Evolutionary conservation across 2,888 invertebrate species (phyloP).

Genomic region (Megamerina dolium): DNA sequence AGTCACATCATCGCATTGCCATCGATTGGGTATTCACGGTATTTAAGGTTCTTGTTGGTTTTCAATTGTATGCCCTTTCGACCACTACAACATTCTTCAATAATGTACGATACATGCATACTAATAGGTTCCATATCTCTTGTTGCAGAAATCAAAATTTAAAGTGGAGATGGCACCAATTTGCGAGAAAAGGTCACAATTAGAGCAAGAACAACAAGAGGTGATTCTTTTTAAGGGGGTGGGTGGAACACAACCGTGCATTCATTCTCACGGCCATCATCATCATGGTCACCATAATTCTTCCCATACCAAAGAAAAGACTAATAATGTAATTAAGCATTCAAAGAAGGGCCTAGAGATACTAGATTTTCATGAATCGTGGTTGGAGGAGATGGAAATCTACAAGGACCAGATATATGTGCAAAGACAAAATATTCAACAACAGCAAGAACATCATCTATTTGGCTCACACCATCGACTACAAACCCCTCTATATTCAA

Average conservation of each 20-base stretch:
- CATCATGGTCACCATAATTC: too few species aligned
- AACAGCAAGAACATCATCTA: slow-evolving; percentile 27
- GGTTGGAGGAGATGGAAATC: slow-evolving; percentile 45
- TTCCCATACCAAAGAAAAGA: slow-evolving; percentile 42
- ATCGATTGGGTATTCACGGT: slow-evolving; percentile 12
- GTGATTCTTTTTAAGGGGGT: too few species aligned
- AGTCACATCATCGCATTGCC: slow-evolving; percentile 13
- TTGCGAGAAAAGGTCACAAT: slow-evolving; percentile 42
- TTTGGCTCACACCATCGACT: slow-evolving; percentile 33
- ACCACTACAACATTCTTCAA: too few species aligned
- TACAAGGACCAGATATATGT: slow-evolving; percentile 42
- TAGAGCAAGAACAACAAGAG: slow-evolving; percentile 16
- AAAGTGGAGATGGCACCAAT: slow-evolving; percentile 45
- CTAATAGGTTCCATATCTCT: neutral
- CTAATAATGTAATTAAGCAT: too few species aligned
- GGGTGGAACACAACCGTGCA: slow-evolving; percentile 11
- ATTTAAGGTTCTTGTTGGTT: slow-evolving; percentile 18
- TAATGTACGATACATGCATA: too few species aligned
- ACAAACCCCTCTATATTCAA: too few species aligned
- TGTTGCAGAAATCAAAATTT: slow-evolving; percentile 35
- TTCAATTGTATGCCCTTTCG: neutral
- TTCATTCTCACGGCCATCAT: slow-evolving; percentile 21
- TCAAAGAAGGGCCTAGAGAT: slow-evolving; percentile 40
- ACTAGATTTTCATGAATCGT: slow-evolving; percentile 46
- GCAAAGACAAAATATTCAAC: too few species aligned